A percentile compares a stretch with the other conserved stretches of the same genome.
phyloP scores from a whole-genome alignment of 2,797 vertebrate species.

The Ctenopoma multispine region DNA sequence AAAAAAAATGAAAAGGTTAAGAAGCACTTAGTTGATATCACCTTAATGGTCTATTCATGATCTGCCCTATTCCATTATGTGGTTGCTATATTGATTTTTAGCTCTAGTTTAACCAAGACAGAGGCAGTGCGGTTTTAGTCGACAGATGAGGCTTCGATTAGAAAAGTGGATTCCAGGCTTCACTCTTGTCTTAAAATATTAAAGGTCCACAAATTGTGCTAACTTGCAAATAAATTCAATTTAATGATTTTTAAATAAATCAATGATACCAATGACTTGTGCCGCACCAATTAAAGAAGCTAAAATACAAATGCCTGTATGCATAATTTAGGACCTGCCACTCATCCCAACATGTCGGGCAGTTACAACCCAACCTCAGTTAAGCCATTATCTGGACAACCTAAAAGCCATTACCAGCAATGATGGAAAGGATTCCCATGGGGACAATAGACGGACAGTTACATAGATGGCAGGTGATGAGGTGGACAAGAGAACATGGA shows the following conservation, averaged over 20 bases:
- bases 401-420: constrained; percentile 73
- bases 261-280: neutral
- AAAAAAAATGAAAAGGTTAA: constrained; percentile 34
- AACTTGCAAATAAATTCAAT: neutral
- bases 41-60: constrained; percentile 63
- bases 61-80: constrained; percentile 59
- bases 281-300: neutral
- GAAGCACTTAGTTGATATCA: constrained; percentile 49
- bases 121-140: constrained; percentile 40
- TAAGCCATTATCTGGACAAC: constrained; percentile 71
- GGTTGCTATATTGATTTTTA: constrained; percentile 64
- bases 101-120: constrained; percentile 53
- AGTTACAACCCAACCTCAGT: constrained; percentile 53
- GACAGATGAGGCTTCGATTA: constrained; percentile 50
- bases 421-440: constrained; percentile 74
- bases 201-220: neutral
- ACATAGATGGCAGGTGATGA: constrained; percentile 74
- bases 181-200: neutral
- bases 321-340: constrained; percentile 39
- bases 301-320: constrained; percentile 20
- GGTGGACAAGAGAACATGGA: constrained; percentile 69
- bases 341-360: constrained; percentile 42
- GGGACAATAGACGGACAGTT: constrained; percentile 71
- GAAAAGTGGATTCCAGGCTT: constrained; percentile 22
- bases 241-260: neutral